Evolutionary conservation across 2,797 vertebrate species (phyloP), one percentile per base, ranked within the genome.

Genomic region (Eulemur albifrons): DNA sequence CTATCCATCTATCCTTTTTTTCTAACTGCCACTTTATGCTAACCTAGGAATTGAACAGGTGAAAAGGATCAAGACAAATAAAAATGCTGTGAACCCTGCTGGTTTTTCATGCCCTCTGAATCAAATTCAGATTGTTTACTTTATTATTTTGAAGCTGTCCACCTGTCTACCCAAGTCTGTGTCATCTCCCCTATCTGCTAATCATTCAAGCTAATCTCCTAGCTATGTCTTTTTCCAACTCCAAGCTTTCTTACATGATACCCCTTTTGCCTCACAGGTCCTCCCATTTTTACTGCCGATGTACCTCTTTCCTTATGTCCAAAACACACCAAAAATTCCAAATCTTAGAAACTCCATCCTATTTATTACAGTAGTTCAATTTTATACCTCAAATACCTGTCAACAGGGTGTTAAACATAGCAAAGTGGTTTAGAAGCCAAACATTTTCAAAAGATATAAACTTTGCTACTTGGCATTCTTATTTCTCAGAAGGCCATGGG

Each of bases 311-410:
- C 69, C 50, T 86, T 88, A 90, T 50, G 35, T 84, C 21, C 9
- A 77, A 77, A 73, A 82, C 38, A 93, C 5, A 91, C 21, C 12
- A 25, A 50, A 88, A 93, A 40, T 10, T 88, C 27, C 35, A 32
- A 82, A 45, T 88, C 83, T 93, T 95, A 82, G 52, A 83, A 96
- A 89, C 2, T 65, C n/a, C 73, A 48, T 89, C 79, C 23, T 45
- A 45, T 63, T 80, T 87, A 93, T 84, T 89, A 12, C 21, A 52
- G 15, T 76, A 72, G 67, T 90, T 96, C 20, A 87, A 17, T 95
- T 94, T 93, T 86, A 92, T 90, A 84, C 7, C 27, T 95, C 79
- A 91, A 72, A 93, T 97, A 87, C 17, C 7, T 95, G 11, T 95
- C 63, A 87, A 38, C n/a, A 59, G 40, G 15, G 57, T 92, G 23